Base-by-base conservation (phyloP, 1,140 invertebrate species). In the Atta colombica region DNA sequence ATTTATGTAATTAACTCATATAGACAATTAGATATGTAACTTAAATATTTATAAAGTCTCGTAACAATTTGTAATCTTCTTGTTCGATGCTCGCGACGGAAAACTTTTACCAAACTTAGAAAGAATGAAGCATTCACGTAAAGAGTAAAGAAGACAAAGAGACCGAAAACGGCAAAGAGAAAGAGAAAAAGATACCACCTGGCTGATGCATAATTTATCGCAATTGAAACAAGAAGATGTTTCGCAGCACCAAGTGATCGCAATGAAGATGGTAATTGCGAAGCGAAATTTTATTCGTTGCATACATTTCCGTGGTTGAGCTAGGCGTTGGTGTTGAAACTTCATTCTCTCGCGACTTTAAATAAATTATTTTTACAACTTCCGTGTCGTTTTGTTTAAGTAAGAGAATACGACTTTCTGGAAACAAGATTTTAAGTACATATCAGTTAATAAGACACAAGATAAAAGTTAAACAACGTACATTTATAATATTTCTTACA, bases 11-110 rank as follows among this genome's bases (percentile, higher is more conserved):
- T 45, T 45, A 45, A 51, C 12, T 25, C n/a, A 51, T 3, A n/a
- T 69, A 69, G 5, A 69, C 63, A 18, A 35, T 71, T 16, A 61
- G 53, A 58, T 66, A 78, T 68, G 39, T 31, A 58, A 49, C 66
- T 65, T 90, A 90, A 91, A 90, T 91, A 90, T 90, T 90, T 87
- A 90, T 91, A 87, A 88, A 90, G 77, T 86, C 60, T 45, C 49
- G 86, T 86, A 90, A 91, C 89, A 91, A 91, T 91, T 91, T 91
- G 89, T 91, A 91, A 90, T 90, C 88, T 84, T 90, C 86, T 90
- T 88, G 86, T 60, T 35, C 81, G 77, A 31, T 61, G 28, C 28
- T 80, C 45, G 86, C 45, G 49, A 63, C 49, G 61, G 60, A 72
- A 86, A 90, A 91, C 89, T 90, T 88, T 78, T 86, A 45, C 63